Base-by-base conservation (phyloP, 2,113 vertebrate genomes). In the Otocyon megalotis region DNA sequence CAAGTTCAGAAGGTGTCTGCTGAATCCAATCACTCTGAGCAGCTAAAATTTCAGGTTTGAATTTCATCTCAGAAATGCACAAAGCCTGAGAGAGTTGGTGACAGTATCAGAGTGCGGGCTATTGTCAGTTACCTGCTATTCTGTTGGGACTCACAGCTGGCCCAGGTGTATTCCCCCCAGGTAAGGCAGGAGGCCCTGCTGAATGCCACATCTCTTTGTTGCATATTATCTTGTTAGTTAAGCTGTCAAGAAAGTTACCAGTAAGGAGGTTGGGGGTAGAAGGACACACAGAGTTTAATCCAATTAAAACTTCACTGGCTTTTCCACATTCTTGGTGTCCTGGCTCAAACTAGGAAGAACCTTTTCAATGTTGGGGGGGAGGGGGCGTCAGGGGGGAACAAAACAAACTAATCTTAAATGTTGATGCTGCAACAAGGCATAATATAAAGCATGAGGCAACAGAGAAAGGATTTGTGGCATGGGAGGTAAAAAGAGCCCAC, bases 91-190 rank as follows among this genome's bases (percentile, higher is more conserved):
- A 76, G 94, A n/a, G 14, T 17, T 84, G 98, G 98, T 98, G 98
- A 98, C 98, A 97, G 87, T 96, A 83, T 97, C 88, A 85, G 97
- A 96, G 84, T 74, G 96, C 93, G 43, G 84, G 83, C 2, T 98
- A 72, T 82, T 98, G 96, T 98, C 98, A 98, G 97, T 98, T 98
- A 98, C 97, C 97, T 98, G 97, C 94, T 96, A 93, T 97, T 98
- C 94, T 97, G 92, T 74, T 93, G 97, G 97, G 94, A 71, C 93
- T 97, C 63, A 87, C 35, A 96, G 96, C 96, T 93, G 97, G 97
- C 95, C 99, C 99, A 99, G 99, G 99, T 99, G 99, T 77, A 98
- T 98, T 69, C 98, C 98, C 98, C 97, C 96, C 89, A 99, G 99
- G 98, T 98, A 98, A 98, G 98, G 98, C 14, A 96, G 98, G 98